These are phyloP conservation scores for roundworm (Caenorhabditis elegans) DNA, from an alignment of 1,140 invertebrate genomes.

Conservation along the genomic window WBcel235 BX284606.5:13467001-13467500, in stretches of 20 bases:
- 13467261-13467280: slow-evolving; percentile 56
- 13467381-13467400: slow-evolving; percentile 45
- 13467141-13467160: slow-evolving; percentile 41
- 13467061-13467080: slow-evolving; percentile 30
- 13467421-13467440: not conserved
- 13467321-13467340: slow-evolving; percentile 47
- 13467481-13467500: slow-evolving; percentile 63
- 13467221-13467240: slow-evolving; percentile 49
- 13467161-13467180: slow-evolving; percentile 44
- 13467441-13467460: slow-evolving; percentile 44
- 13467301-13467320: slow-evolving; percentile 52
- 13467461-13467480: slow-evolving; percentile 53
- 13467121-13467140: slow-evolving; percentile 47
- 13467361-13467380: slow-evolving; percentile 44
- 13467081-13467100: slow-evolving; percentile 32
- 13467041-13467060: slow-evolving; percentile 36
- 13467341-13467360: slow-evolving; percentile 41
- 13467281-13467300: slow-evolving; percentile 57
- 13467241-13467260: slow-evolving; percentile 43
- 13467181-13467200: slow-evolving; percentile 52
- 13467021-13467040: not conserved
- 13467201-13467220: slow-evolving; percentile 55
- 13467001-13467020: not conserved
- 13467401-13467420: slow-evolving; percentile 36
- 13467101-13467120: slow-evolving; percentile 39